These are phyloP conservation scores for Diachrysia chrysitis DNA, from an alignment of 2,888 invertebrate genomes.

Conservation along the genomic window DNA sequence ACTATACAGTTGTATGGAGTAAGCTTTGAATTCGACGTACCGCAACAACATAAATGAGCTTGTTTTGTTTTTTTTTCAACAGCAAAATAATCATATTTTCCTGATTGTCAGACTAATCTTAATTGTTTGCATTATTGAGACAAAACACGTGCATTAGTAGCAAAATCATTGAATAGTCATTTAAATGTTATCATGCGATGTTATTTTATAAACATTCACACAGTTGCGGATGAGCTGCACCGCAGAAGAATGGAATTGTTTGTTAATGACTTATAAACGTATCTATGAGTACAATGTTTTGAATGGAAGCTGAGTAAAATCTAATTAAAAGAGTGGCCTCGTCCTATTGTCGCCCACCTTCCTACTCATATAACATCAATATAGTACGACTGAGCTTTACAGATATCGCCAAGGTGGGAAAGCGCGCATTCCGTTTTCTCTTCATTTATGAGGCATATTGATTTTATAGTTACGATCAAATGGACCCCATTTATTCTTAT, in stretches of 20 bases:
- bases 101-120: not conserved
- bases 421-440: constrained; percentile 26
- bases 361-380: constrained; percentile 21
- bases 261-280: constrained; percentile 18
- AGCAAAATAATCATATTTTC: not conserved
- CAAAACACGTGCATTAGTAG: constrained; percentile 4
- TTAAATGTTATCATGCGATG: not conserved
- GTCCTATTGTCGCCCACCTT: constrained; percentile 17
- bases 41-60: constrained; percentile 15
- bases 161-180: constrained; percentile 6
- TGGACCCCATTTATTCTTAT: constrained; percentile 1
- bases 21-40: constrained; percentile 23
- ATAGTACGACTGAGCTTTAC: constrained; percentile 13
- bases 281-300: constrained; percentile 7
- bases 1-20: constrained; percentile 11
- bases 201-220: constrained; percentile 23
- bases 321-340: constrained; percentile 18
- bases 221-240: not conserved
- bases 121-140: not conserved
- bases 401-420: constrained; percentile 13
- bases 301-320: constrained; percentile 13
- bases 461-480: constrained; percentile 26
- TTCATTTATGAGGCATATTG: constrained; percentile 29
- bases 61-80: not conserved
- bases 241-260: not conserved